Evolutionary conservation across 2,888 invertebrate genomes (phyloP).

Genomic region (Flexamia atlantica): DNA sequence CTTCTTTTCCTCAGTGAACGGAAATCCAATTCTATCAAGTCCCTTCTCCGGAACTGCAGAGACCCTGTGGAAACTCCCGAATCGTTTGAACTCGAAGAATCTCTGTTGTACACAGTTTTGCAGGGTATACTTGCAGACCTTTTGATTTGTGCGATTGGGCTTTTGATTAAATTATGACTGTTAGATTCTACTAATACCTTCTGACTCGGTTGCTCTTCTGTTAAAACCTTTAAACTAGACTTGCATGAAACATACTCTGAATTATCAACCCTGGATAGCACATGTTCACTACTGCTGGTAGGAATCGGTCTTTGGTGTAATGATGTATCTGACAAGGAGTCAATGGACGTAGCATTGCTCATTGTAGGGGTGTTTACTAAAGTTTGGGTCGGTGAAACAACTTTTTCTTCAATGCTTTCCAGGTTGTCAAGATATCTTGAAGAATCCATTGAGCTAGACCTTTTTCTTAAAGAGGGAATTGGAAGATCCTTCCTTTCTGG

Average conservation of each 20-base stretch:
- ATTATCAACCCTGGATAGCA: conserved; percentile 27
- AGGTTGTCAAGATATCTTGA: conserved; percentile 80
- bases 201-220: conserved; percentile 15
- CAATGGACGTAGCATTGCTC: conserved; percentile 62
- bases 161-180: conserved; percentile 22
- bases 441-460: conserved; percentile 87
- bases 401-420: conserved; percentile 72
- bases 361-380: conserved; percentile 54
- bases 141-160: conserved; percentile 79
- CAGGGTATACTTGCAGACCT: conserved; percentile 89
- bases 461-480: conserved; percentile 71
- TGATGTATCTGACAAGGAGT: conserved; percentile 56
- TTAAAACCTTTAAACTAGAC: conserved; percentile 30
- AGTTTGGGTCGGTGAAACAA: conserved; percentile 57
- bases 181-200: conserved; percentile 3
- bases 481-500: conserved; percentile 31
- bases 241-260: conserved; percentile 43
- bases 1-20: conserved; percentile 78
- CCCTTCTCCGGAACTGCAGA: conserved; percentile 79
- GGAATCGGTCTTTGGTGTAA: conserved; percentile 36
- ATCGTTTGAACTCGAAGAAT: conserved; percentile 90
- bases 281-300: conserved; percentile 51
- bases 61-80: conserved; percentile 88
- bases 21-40: conserved; percentile 84
- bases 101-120: conserved; percentile 84